Conservation (phyloP, 2,888 invertebrate genomes). For the Boloria selene region DNA sequence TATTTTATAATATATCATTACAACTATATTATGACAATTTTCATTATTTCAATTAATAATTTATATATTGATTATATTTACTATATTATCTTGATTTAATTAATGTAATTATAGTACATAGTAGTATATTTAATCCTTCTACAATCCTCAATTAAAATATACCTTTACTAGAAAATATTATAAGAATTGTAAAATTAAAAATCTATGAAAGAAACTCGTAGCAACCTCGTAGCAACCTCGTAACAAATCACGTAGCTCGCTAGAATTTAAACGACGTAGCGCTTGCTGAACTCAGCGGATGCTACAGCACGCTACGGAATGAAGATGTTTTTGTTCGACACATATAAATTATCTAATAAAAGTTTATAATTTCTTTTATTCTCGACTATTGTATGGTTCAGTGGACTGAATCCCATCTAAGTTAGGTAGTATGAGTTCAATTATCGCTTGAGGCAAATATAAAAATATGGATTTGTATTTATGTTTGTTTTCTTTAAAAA, state of each 20-base stretch:
- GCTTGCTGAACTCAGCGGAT: constrained; percentile 27
- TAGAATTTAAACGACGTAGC: constrained; percentile 34
- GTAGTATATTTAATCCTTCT: neutral
- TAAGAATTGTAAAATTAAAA: constrained; percentile 7
- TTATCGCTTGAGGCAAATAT: too few relatives aligned
- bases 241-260: constrained; percentile 35
- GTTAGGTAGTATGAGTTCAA: too few relatives aligned
- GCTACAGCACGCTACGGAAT: constrained; percentile 29
- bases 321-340: constrained; percentile 26
- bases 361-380: too few relatives aligned
- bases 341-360: neutral
- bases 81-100: too few relatives aligned
- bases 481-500: too few relatives aligned
- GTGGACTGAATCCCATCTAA: too few relatives aligned
- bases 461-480: too few relatives aligned
- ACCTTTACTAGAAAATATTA: neutral
- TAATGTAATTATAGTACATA: neutral
- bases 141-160: neutral
- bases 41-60: too few relatives aligned
- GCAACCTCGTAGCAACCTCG: constrained; percentile 15
- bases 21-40: too few relatives aligned
- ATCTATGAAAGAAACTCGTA: constrained; percentile 25
- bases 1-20: too few relatives aligned
- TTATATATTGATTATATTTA: too few relatives aligned
- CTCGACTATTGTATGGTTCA: too few relatives aligned